phyloP scores from a whole-genome alignment of 2,797 vertebrate genomes.

The Sparidentex hasta region DNA sequence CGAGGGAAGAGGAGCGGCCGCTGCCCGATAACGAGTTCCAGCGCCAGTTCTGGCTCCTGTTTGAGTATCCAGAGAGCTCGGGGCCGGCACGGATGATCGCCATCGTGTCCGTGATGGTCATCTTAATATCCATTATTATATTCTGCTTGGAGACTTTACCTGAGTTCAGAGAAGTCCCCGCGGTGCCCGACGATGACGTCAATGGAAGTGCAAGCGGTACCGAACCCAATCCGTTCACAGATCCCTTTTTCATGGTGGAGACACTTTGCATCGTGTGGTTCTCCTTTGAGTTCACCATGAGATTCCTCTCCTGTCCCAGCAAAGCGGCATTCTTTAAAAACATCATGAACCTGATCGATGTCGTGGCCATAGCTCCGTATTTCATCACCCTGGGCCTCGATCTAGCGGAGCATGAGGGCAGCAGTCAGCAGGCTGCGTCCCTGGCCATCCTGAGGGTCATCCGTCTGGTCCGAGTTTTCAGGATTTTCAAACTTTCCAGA shows the following conservation, averaged over 20 bases:
- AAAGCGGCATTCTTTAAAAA: conserved; percentile 95
- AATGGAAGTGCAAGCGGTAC: conserved; percentile 59
- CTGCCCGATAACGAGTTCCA: conserved; percentile 90
- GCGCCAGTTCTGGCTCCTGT: conserved; percentile 94
- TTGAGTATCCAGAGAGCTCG: conserved; percentile 96
- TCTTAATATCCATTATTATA: conserved; percentile 94
- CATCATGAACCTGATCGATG: conserved; percentile 96
- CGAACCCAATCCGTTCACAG: conserved; percentile 87
- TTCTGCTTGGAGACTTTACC: conserved; percentile 97
- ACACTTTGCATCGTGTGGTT: conserved; percentile 96
- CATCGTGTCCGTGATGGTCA: conserved; percentile 94
- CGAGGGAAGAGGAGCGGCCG: conserved; percentile 90
- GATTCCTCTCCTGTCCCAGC: conserved; percentile 94
- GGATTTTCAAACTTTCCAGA: conserved; percentile 94
- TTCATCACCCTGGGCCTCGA: conserved; percentile 93
- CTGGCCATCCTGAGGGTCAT: conserved; percentile 93
- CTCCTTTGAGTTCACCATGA: conserved; percentile 92
- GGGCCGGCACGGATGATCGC: conserved; percentile 91
- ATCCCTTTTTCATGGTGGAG: conserved; percentile 96
- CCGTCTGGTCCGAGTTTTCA: conserved; percentile 92
- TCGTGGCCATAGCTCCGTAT: conserved; percentile 94
- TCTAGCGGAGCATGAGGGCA: conserved; percentile 88
- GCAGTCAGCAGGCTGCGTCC: conserved; percentile 91
- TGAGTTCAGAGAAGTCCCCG: conserved; percentile 87
- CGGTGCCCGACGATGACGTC: conserved; percentile 38